Base-by-base conservation (phyloP, 2,888 invertebrate species). In the Steinernema carpocapsae region DNA sequence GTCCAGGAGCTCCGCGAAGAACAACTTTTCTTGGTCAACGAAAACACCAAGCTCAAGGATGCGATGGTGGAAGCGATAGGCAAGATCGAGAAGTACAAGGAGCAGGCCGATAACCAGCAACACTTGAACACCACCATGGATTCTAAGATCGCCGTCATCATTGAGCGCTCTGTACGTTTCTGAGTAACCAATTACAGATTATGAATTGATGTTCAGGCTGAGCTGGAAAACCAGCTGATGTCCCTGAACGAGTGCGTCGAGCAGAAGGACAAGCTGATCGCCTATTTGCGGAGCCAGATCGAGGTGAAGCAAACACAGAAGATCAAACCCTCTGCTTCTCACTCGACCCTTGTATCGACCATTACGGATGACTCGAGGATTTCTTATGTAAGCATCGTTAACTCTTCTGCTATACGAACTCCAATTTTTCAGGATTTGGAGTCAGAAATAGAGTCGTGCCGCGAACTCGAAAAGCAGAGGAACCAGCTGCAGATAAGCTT, bases 231-330 rank as follows among this genome's bases (percentile, higher is more conserved):
- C 24, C 56, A 78, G 26, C 22, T 79, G 7, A 24, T 42, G n/a
- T 79, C 80, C 32, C 29, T 81, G 19, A 71, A 73, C 12, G 64
- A 74, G 42, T 74, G 76, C n/a, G 46, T 80, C 7, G 72, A 72
- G 42, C 81, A 80, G 43, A 81, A 81, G 71, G 75, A 80, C 17
- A 79, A 79, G 24, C 64, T 81, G 37, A 71, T 79, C 43, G 72
- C 70, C 4, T 81, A 80, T 72, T 71, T 80, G 46, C 81, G 81
- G 45, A 81, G 80, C 42, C 76, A 76, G 24, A 72, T 70, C n/a
- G 77, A 77, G 32, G 77, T 77, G 7, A 78, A 79, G 71, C 78
- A 78, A 70, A 78, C 71, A 32, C 78, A 72, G 37, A 78, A 78
- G 59, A 56, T 79, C 10, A 70, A 74, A 22, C 71, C 52, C 17